These are phyloP conservation scores for Patella depressa DNA, from an alignment of 2,888 invertebrate genomes.

Conservation along the genomic window DNA sequence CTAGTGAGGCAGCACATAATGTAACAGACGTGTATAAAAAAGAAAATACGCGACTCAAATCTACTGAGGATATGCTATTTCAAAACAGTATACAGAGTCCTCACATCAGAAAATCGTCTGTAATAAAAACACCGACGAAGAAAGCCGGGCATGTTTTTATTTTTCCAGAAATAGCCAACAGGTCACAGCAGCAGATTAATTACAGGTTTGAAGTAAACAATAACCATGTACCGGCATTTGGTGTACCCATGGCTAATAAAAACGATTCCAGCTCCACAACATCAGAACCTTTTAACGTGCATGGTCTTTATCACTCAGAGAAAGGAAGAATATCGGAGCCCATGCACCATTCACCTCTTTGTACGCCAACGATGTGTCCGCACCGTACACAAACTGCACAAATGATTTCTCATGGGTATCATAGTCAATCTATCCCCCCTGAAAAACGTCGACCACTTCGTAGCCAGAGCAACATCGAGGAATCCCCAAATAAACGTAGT, in stretches of 20 bases:
- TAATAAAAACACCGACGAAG: background rate
- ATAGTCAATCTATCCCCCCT: background rate
- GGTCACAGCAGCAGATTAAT: background rate
- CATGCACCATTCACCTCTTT: too few species aligned
- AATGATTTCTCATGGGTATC: background rate
- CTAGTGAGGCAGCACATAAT: too few species aligned
- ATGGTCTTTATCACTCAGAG: background rate
- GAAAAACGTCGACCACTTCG: background rate
- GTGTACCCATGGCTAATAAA: background rate
- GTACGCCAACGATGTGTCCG: too few species aligned
- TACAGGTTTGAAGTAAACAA: background rate
- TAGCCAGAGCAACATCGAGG: background rate
- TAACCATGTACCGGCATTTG: background rate
- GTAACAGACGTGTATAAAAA: too few species aligned
- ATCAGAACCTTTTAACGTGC: background rate
- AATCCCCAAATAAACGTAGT: background rate
- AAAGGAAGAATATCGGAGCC: too few species aligned
- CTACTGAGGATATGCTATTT: too few species aligned
- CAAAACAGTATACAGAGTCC: background rate
- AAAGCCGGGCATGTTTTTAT: background rate
- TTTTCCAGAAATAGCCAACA: background rate
- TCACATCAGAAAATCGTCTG: background rate
- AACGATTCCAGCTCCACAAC: background rate
- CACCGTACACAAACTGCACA: background rate
- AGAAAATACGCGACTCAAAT: too few species aligned